Evolutionary conservation across 2,797 vertebrate genomes (phyloP).

Genomic region (Rhinoraja longicauda): DNA sequence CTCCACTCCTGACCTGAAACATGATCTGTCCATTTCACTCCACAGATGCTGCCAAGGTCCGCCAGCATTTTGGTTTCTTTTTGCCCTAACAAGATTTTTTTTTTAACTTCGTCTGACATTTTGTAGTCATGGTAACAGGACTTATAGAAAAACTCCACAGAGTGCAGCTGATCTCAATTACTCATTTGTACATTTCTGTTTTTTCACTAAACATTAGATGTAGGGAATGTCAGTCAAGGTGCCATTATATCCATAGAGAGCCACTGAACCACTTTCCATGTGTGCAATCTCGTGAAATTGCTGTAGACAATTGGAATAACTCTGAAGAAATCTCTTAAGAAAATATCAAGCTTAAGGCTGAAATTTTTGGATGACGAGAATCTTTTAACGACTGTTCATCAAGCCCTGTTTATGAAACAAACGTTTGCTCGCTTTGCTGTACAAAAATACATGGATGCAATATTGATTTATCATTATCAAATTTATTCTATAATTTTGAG

Average conservation of each 20-base stretch:
- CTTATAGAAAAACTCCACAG: background rate
- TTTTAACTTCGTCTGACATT: background rate
- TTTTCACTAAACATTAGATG: background rate
- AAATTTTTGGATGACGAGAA: background rate
- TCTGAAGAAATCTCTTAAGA: background rate
- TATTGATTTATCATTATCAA: background rate
- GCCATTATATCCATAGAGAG: background rate
- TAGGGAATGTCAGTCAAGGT: background rate
- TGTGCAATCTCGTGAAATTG: background rate
- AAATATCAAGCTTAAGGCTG: background rate
- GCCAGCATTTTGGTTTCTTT: too few relatives aligned
- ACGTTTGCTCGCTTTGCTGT: background rate
- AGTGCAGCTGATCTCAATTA: background rate
- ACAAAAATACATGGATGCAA: too few relatives aligned
- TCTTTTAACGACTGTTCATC: background rate
- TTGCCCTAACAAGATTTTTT: background rate
- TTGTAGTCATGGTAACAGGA: background rate
- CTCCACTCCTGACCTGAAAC: too few relatives aligned
- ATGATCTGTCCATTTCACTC: too few relatives aligned
- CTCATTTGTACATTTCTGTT: background rate
- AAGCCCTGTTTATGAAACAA: background rate
- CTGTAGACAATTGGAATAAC: background rate
- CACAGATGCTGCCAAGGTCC: too few relatives aligned
- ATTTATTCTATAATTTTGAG: background rate
- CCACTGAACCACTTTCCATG: background rate